A percentile compares a stretch with the other conserved stretches of the same genome.
These are phyloP conservation scores for Ectobius pallidus DNA, from an alignment of 2,888 invertebrate species.

Conservation along the genomic window DNA sequence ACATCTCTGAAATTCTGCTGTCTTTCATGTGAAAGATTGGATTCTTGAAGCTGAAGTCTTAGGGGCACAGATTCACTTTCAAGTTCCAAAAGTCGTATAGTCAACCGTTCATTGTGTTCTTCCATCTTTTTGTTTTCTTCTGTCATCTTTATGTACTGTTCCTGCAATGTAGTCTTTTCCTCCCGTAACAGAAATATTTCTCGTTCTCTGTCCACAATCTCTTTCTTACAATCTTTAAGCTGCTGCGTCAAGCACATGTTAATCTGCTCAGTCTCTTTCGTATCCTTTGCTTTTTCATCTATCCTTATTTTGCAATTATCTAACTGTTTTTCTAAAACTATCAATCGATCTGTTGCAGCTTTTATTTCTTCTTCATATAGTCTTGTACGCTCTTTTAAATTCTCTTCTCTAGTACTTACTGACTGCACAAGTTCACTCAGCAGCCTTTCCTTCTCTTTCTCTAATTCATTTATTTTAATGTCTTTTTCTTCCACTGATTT, in stretches of 20 bases:
- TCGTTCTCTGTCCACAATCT: neutral
- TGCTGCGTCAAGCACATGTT: neutral
- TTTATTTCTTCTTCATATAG: neutral
- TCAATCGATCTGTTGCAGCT: neutral
- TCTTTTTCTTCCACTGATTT: neutral
- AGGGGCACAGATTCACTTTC: neutral
- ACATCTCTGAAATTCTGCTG: neutral
- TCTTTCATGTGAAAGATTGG: neutral
- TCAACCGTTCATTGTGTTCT: neutral
- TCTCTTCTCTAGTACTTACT: neutral
- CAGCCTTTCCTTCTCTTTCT: slow-evolving; percentile 3
- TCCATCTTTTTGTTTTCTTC: neutral
- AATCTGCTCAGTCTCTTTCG: neutral
- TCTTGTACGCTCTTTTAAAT: neutral
- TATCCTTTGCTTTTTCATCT: neutral
- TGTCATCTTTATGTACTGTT: too few species aligned
- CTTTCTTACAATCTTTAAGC: neutral
- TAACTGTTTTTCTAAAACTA: neutral
- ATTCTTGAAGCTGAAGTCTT: neutral
- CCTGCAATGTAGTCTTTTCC: neutral
- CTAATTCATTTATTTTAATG: neutral
- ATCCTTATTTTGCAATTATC: too few species aligned
- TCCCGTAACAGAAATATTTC: neutral
- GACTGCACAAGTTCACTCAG: neutral
- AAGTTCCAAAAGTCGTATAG: neutral